Evolutionary conservation across 2,888 invertebrate species (phyloP).

Genomic region (Branchipolynoe longqiensis): DNA sequence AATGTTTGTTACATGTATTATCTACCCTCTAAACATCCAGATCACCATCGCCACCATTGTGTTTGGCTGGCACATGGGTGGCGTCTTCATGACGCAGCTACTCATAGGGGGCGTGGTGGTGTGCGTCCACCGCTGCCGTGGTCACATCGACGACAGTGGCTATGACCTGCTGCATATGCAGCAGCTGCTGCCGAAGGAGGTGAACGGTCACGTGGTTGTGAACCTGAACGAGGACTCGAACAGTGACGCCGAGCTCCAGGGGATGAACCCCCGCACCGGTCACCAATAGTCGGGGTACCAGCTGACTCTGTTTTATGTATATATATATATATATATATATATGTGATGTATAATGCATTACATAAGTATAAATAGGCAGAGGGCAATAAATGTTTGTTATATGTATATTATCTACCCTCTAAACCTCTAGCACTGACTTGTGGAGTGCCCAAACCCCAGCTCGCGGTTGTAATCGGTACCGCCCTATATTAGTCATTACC

Average conservation of each 20-base stretch:
- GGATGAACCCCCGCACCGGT: slow-evolving; percentile 61
- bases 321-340: no score
- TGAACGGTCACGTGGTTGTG: slow-evolving; percentile 72
- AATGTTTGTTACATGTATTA: no score
- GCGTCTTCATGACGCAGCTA: slow-evolving; percentile 73
- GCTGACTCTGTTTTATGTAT: no score
- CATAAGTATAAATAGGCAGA: no score
- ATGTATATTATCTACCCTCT: no score
- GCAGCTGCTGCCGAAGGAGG: slow-evolving; percentile 70
- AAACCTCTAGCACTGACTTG: no score
- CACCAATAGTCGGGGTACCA: slow-evolving; percentile 1
- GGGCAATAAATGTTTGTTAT: no score
- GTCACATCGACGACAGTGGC: slow-evolving; percentile 62
- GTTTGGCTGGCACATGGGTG: slow-evolving; percentile 79
- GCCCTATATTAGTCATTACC: no score
- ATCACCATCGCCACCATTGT: slow-evolving; percentile 83
- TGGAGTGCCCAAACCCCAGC: no score
- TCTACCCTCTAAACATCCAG: no score
- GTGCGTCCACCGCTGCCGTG: slow-evolving; percentile 68
- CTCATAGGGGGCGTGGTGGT: slow-evolving; percentile 73
- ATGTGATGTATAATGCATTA: no score
- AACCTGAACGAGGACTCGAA: slow-evolving; percentile 70
- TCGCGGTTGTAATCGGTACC: no score
- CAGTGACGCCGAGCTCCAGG: slow-evolving; percentile 72
- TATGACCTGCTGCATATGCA: slow-evolving; percentile 72